Evolutionary conservation across 2,888 invertebrate species (phyloP), one percentile per base, ranked within the genome.

Genomic region (Malthinus seriepunctatus): DNA sequence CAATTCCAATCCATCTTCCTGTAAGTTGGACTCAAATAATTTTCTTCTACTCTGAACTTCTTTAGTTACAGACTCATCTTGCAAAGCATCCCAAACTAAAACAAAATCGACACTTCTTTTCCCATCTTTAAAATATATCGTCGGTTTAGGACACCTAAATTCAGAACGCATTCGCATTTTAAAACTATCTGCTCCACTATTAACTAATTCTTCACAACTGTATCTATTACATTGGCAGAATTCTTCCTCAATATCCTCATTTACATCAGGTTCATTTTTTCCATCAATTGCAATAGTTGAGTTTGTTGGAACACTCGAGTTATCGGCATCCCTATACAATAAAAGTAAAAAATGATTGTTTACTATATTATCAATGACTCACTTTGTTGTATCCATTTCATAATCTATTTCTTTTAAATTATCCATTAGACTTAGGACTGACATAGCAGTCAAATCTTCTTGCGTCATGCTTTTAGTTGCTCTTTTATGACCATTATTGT

Each of bases 81-180:
- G 77, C 11, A 74, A 77, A 51, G 84, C 79, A 75, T 90, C 89
- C 87, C 91, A 93, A 7, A 89, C 92, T 50, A 93, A 75, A 42
- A 91, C 86, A 78, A 88, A 92, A 79, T 92, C 91, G 67, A 92
- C 87, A 3, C 88, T 86, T 15, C 89, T 83, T 6, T 82, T 76
- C 8, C 87, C 87, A 76, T 91, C 91, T 63, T 82, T 82, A 76
- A 91, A 91, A 64, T 83, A 86, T 56, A 89, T 78, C 0, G 86
- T 86, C 0, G 83, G 82, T 66, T 82, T 82, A 2, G 73, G 71
- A 67, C 75, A 76, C 59, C 71, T 65, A 38, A 47, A 57, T 15
- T 59, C 50, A 5, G 67, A 66, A 51, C 67, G 60, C 44, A 51
- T 51, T 12, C 55, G 45, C 10, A 12, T 44, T 9, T 47, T 39